Evolutionary conservation across 1,140 invertebrate species (phyloP), one percentile per base, ranked within the genome.

Genomic region (Monochamus saltuarius): DNA sequence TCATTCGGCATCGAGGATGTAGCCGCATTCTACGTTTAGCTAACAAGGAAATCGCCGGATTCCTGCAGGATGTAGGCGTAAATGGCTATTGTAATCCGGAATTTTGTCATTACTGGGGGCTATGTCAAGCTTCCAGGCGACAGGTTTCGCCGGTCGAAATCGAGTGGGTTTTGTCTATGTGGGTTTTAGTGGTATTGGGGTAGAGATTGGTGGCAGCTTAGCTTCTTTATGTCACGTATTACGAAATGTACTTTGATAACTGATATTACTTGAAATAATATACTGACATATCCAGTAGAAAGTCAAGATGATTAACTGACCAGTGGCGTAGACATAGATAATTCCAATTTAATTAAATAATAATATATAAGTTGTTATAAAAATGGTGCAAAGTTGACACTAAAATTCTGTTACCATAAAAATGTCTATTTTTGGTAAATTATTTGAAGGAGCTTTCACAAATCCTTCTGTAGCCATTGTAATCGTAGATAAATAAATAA

Each of bases 41-140:
- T 62, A 51, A 38, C 38, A 42, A 62, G 61, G 61, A 62, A 62
- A 62, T 62, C 51, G 61, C 49, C 51, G 49, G 51, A 55, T 61
- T 55, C 59, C 52, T 56, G 47, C 51, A 62, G 54, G 61, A 62
- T 57, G 51, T 53, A 53, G 38, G 49, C 55, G 39, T 51, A 62
- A 62, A 62, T 62, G 53, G 61, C 54, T 42, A 50, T 52, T 51
- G 55, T 62, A 62, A 62, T 52, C 61, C 60, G 47, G 39, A 34
- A 49, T 40, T 36, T 42, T 16, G 61, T 57, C 54, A 56, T 61
- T 61, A 61, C 45, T n/a, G 6, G 7, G 11, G 19, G 7, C 19
- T 40, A 3, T 40, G 39, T 40, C 14, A 16, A 38, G 14, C 14
- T 13, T 13, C 7, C 39, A 40, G 11, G 14, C 14, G 4, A 40